phyloP scores from a whole-genome alignment of 2,113 vertebrate species.

The Hippocampus comes region DNA sequence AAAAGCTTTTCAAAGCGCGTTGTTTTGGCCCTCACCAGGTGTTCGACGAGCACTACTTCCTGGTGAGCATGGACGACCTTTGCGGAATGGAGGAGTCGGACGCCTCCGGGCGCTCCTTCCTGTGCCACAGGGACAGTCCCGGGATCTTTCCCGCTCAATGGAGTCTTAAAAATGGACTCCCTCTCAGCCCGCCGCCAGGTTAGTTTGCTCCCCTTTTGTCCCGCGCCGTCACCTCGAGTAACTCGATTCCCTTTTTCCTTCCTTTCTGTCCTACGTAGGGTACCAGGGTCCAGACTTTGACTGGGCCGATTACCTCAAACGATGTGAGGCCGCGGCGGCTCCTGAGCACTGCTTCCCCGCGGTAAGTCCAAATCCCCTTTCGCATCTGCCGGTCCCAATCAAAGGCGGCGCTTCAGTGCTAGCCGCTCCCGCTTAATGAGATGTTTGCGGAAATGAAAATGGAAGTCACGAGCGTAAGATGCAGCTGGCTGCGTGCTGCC shows the following conservation, averaged over 20 bases:
- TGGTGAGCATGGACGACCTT: constrained; percentile 87
- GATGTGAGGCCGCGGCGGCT: constrained; percentile 87
- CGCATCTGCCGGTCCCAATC: not conserved
- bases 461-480: no score
- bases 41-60: constrained; percentile 84
- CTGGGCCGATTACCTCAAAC: constrained; percentile 97
- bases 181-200: constrained; percentile 88
- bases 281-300: constrained; percentile 91
- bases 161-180: constrained; percentile 89
- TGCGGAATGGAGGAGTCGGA: constrained; percentile 69
- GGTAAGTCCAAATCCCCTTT: constrained; percentile 70
- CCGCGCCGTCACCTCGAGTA: not conserved
- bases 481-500: no score
- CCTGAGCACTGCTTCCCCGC: constrained; percentile 88
- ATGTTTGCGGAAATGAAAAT: no score
- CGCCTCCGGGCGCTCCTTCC: constrained; percentile 74
- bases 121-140: constrained; percentile 69
- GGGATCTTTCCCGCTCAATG: constrained; percentile 88
- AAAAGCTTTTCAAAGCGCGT: not conserved
- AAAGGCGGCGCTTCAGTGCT: not conserved
- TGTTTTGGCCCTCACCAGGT: constrained; percentile 70
- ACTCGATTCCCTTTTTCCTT: constrained; percentile 8
- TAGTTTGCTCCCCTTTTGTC: not conserved
- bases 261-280: constrained; percentile 65
- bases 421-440: not conserved